Base-by-base conservation (phyloP, 1,140 invertebrate species). In the Ceratina japonica region DNA sequence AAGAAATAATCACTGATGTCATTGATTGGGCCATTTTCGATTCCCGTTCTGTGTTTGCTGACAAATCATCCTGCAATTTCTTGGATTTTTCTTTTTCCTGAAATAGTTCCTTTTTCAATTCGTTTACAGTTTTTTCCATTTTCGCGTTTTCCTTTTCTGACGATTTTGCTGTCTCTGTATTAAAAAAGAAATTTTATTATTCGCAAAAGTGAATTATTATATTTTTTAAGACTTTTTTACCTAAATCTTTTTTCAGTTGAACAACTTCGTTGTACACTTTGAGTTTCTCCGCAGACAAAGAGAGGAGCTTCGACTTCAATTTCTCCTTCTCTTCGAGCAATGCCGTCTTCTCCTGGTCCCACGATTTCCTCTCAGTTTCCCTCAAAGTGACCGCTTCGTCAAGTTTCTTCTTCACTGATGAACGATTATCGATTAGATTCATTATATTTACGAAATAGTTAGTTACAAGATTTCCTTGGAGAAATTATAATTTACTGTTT, bases 311-410 rank as follows among this genome's bases (percentile, higher is more conserved):
- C 90, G 88, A 88, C 63, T 93, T 94, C 75, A 94, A 90, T 85
- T 94, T 94, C 75, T 93, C 92, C 86, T 94, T 94, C 83, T 94
- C 90, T 71, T 94, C 93, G 68, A 93, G 92, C 56, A 95, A 89
- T 83, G 94, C 94, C 58, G 87, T 89, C 89, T 95, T 95, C 58
- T 94, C 92, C 63, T 92, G 90, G 62, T 94, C 89, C 90, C 91
- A 92, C 20, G 84, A 74, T 72, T 92, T 92, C 77, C 89, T 89
- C 65, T 95, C 94, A 31, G 87, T 76, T 82, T 94, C 95, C 24
- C 94, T 87, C 87, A 94, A 94, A 63, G 79, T 86, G 24, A 94
- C 92, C 87, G 94, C 91, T 75, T 93, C 89, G 80, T 95, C 94
- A 63, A 95, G 87, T 81, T 92, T 93, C 83, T 93, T 94, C 70